A percentile compares a stretch with the other conserved stretches of the same genome.
These are phyloP conservation scores for Calliopsis andreniformis DNA, from an alignment of 1,140 invertebrate genomes.

Conservation along the genomic window DNA sequence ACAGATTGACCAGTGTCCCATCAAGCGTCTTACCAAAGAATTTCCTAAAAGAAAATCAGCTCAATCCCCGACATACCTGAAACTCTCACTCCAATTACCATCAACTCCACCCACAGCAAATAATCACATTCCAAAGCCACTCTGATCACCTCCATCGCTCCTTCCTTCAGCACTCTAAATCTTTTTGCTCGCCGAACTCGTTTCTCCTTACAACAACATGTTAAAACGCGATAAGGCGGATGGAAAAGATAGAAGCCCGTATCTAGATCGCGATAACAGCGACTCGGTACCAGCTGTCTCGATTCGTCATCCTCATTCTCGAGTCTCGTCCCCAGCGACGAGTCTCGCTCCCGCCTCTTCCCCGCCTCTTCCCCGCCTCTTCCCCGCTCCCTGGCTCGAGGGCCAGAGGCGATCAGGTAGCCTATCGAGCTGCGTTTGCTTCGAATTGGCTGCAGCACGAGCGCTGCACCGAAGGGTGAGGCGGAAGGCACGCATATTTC, in stretches of 20 bases:
- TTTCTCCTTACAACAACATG: background rate
- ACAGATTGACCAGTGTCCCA: too few species aligned
- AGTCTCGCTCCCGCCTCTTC: background rate
- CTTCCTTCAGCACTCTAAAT: background rate
- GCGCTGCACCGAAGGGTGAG: conserved; percentile 41
- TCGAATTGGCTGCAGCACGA: conserved; percentile 29
- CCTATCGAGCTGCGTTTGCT: background rate
- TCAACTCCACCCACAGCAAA: too few species aligned
- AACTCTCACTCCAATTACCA: too few species aligned
- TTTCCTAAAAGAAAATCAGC: too few species aligned
- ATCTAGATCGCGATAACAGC: background rate
- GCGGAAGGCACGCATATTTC: conserved; percentile 70
- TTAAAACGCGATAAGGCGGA: background rate
- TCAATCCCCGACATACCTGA: too few species aligned
- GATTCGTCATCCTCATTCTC: background rate
- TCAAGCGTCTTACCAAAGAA: too few species aligned
- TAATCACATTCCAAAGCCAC: too few species aligned
- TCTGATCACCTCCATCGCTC: too few species aligned
- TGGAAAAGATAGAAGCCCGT: background rate
- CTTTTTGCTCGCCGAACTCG: background rate
- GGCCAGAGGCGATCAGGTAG: background rate
- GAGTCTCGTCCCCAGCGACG: background rate
- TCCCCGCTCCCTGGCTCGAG: background rate
- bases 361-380: background rate
- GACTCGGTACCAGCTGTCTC: background rate